These are phyloP conservation scores for Notothenia coriiceps DNA, from an alignment of 2,113 vertebrate genomes.

Conservation along the genomic window DNA sequence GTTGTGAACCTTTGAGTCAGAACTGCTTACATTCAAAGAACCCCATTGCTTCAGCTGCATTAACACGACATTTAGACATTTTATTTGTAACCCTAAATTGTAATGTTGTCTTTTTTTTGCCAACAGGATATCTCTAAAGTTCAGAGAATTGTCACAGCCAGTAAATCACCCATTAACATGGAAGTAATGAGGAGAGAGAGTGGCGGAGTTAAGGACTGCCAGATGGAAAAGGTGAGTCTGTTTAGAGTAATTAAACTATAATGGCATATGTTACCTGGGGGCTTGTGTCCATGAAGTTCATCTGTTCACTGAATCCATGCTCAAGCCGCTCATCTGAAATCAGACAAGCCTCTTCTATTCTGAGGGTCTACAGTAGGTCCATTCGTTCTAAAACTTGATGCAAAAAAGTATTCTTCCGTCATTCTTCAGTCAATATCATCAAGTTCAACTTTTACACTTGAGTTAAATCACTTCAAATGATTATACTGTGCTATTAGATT, in stretches of 20 bases:
- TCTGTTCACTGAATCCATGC: conserved; percentile 62
- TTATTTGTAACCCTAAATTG: conserved; percentile 16
- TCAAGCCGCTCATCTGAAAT: conserved; percentile 41
- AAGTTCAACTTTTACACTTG: not conserved
- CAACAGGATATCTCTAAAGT: conserved; percentile 85
- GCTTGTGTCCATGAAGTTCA: conserved; percentile 49
- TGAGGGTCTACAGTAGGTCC: conserved; percentile 21
- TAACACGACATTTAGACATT: not conserved
- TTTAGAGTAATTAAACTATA: conserved; percentile 67
- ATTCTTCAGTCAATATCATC: not conserved
- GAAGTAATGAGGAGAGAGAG: conserved; percentile 79
- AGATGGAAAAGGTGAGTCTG: conserved; percentile 83
- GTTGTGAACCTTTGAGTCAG: not conserved
- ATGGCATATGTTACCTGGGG: conserved; percentile 65
- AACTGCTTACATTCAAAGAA: conserved; percentile 20
- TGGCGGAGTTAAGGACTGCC: conserved; percentile 75
- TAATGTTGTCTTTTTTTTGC: conserved; percentile 25
- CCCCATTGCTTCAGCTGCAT: not conserved
- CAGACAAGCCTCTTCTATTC: conserved; percentile 34
- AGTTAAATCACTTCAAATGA: not conserved
- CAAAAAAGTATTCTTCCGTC: not conserved
- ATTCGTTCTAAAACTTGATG: conserved; percentile 4
- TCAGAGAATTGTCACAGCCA: conserved; percentile 81
- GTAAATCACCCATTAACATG: conserved; percentile 76
- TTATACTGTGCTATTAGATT: too few species aligned